Evolutionary conservation across 1,140 invertebrate genomes (phyloP), one percentile per base, ranked within the genome.

Genomic region (Halyomorpha halys): DNA sequence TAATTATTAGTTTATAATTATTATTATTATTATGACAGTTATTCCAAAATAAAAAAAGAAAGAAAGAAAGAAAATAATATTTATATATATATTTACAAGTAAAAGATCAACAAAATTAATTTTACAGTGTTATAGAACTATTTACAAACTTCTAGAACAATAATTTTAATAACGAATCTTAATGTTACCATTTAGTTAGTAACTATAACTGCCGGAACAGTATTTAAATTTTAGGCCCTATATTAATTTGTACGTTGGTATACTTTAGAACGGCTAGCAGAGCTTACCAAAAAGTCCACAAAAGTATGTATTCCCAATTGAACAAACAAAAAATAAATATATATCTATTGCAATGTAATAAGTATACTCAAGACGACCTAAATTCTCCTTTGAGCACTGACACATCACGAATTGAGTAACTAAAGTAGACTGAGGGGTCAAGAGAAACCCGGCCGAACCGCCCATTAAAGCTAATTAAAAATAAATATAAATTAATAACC

Each of bases 201-300:
- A 23, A 54, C 23, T 53, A 47, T 25, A 25, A 56, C 15, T 25
- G 44, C 39, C 39, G 27, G 34, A 63, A 34, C 51, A 23, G 47
- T 23, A 16, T 39, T 63, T 63, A 44, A 44, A 18, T 61, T 65
- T 68, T 68, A 68, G 67, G 67, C 67, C 34, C 67, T 68, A 68
- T 68, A 65, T 65, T 68, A 68, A 65, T 68, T 68, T 68, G 67
- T 68, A 68, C 67, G 64, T 61, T 64, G 53, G 53, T 56, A 56
- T 56, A 56, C 49, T 25, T 30, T 56, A 23, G 18, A 56, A 23
- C 23, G 53, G 53, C 21, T 23, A 23, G 23, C 23, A 25, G 23
- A 56, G 18, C 23, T 56, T 19, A 19, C 53, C 19, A 56, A 56
- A 27, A 56, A 49, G n/a, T 18, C 19, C 47, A 5, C 47, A 49